Evolutionary conservation across 2,888 invertebrate genomes (phyloP), one percentile per base, ranked within the genome.

Genomic region (Hirtodrosophila duncani): DNA sequence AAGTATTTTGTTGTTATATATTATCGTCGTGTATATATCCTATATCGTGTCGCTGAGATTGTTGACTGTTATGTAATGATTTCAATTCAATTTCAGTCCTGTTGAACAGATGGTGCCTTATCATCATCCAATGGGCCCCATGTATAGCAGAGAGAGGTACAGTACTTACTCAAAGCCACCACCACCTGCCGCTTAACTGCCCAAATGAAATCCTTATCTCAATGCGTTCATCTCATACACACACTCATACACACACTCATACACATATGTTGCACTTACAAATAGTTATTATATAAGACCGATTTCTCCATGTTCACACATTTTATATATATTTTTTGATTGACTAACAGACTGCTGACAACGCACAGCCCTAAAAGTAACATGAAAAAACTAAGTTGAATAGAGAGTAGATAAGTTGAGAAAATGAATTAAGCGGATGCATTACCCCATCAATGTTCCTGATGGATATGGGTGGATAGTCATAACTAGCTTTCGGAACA

Each of bases 71-170:
- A 84, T 74, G 80, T 78, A 82, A 84, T 74, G 66, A 67, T 82
- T 78, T 82, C 63, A 55, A 81, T 75, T 75, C 75, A 82, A 84
- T 86, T 87, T 83, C 86, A 87, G 87, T 84, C 87, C 87, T 85
- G 87, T 87, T 87, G 87, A 87, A 83, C 87, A 86, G 84, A 87
- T 87, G 87, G 87, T 87, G 83, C 87, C 87, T 83, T 87, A 87
- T 87, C 87, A 87, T 87, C 87, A 87, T 84, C 84, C 86, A 86
- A 87, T 87, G 87, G 87, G 87, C 82, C 87, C 87, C 58, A 86
- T 87, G 85, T 87, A 87, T 81, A 86, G 85, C 87, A 86, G 87
- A 86, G 87, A 87, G 85, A 87, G 87, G 87, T 87, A 87, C 81
- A 84, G 83, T 85, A 71, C 67, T 68, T 68, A 63, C 65, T 63